These are phyloP conservation scores for Thaumetopoea pityocampa DNA, from an alignment of 1,140 invertebrate species.

Conservation along the genomic window DNA sequence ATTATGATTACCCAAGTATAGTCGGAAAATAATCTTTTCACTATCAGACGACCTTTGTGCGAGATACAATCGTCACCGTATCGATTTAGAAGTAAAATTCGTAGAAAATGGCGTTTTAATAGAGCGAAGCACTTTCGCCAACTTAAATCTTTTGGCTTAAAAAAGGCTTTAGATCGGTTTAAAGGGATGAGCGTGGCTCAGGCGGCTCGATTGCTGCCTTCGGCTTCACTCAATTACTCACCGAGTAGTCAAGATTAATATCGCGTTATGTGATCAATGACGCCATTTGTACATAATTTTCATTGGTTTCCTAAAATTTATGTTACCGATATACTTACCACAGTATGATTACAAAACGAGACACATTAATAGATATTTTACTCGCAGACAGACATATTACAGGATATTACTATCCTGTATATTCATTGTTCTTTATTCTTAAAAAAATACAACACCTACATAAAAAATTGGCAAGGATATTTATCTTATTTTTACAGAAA, in stretches of 20 bases:
- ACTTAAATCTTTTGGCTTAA: conserved; percentile 73
- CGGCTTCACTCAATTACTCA: conserved; percentile 63
- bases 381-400: no score
- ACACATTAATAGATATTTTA: no score
- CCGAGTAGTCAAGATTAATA: conserved; percentile 45
- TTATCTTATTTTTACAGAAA: no score
- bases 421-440: no score
- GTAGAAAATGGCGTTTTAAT: conserved; percentile 59
- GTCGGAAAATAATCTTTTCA: conserved; percentile 5
- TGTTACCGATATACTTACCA: no score
- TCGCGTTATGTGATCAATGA: conserved; percentile 24
- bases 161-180: conserved; percentile 70
- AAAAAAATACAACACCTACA: no score
- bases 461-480: no score
- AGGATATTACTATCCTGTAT: no score
- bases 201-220: conserved; percentile 52
- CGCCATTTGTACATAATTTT: no score
- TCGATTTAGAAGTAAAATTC: conserved; percentile 31
- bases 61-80: conserved; percentile 9
- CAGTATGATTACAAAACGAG: no score
- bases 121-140: conserved; percentile 64
- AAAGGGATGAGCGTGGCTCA: conserved; percentile 64
- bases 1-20: conserved; percentile 3
- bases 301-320: no score
- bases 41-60: conserved; percentile 3